phyloP scores from a whole-genome alignment of 2,113 vertebrate species.

The Myiozetetes cayanensis region DNA sequence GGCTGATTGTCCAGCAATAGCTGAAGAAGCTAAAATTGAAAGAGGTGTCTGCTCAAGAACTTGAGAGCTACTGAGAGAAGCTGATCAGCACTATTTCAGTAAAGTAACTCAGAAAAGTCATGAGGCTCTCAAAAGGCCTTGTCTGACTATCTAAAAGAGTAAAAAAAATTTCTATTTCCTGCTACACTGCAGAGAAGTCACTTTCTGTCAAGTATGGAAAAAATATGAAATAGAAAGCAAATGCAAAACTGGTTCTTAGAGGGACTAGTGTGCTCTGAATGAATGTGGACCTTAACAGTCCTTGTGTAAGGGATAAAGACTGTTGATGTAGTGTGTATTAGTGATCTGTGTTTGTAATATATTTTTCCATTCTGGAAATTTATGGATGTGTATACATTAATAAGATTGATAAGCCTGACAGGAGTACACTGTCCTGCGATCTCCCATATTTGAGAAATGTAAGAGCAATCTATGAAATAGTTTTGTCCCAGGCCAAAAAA shows the following conservation, averaged over 20 bases:
- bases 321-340: neutral
- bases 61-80: neutral
- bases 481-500: neutral
- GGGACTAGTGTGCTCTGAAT: neutral
- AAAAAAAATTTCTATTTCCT: neutral
- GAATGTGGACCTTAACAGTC: neutral
- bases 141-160: neutral
- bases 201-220: neutral
- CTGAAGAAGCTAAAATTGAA: neutral
- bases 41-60: neutral
- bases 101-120: neutral
- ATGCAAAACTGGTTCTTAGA: neutral
- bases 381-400: neutral
- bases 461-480: neutral
- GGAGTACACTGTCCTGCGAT: accelerated
- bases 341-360: neutral
- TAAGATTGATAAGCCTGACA: neutral
- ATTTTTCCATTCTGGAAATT: neutral
- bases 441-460: neutral
- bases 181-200: neutral
- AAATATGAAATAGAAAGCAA: neutral
- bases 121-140: neutral
- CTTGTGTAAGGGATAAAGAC: neutral
- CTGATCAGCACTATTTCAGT: neutral
- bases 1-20: neutral